Percentiles rank a stretch among this genome's conserved stretches.
phyloP scores from a whole-genome alignment of 2,113 vertebrate genomes.

The Tretioscincus oriximinensis region DNA sequence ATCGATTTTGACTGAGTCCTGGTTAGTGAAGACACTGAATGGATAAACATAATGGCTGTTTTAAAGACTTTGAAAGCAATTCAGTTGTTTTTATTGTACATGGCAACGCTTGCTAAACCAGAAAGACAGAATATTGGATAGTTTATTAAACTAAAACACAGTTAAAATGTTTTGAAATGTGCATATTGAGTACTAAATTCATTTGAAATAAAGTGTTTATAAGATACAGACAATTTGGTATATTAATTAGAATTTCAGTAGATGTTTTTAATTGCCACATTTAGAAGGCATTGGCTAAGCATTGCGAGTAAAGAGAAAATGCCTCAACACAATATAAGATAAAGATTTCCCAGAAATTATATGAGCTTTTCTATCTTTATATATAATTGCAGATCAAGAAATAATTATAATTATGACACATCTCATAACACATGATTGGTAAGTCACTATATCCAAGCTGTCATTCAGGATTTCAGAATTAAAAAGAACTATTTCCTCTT shows the following conservation, averaged over 20 bases:
- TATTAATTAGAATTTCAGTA: background rate
- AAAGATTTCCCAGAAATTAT: background rate
- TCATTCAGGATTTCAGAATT: too few relatives aligned
- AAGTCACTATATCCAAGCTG: too few relatives aligned
- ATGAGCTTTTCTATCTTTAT: background rate
- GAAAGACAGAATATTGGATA: too few relatives aligned
- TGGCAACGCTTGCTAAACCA: too few relatives aligned
- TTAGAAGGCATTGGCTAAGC: background rate
- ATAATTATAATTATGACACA: background rate
- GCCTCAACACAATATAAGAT: background rate
- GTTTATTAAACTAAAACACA: too few relatives aligned
- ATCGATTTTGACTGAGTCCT: too few relatives aligned
- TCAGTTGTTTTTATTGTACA: too few relatives aligned
- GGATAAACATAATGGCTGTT: too few relatives aligned
- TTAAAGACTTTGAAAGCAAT: too few relatives aligned
- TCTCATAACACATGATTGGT: background rate
- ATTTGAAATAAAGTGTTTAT: background rate
- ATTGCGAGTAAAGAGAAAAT: background rate
- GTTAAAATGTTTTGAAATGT: background rate
- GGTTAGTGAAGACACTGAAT: too few relatives aligned
- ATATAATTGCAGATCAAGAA: background rate
- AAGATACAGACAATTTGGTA: background rate
- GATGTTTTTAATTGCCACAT: background rate
- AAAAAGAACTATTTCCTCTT: too few relatives aligned
- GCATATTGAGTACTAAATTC: background rate